Conservation (phyloP, 1,140 invertebrate species). For the Bilobella aurantiaca region DNA sequence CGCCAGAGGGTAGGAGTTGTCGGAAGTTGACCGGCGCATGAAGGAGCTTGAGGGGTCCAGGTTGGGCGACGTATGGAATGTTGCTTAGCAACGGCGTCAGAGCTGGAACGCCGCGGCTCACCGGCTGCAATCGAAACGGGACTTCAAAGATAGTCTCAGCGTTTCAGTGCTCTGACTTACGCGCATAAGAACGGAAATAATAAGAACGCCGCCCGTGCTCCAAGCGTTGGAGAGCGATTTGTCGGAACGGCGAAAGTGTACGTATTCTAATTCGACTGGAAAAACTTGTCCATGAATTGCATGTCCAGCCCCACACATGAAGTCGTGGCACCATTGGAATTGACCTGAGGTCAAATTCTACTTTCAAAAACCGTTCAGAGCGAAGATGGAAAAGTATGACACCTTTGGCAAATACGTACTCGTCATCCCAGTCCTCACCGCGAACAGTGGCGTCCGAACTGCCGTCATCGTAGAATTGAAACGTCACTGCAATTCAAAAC, state of each 20-base stretch:
- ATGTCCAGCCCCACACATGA: neutral
- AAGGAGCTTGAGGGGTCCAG: neutral
- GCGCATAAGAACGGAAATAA: neutral
- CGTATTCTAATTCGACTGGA: neutral
- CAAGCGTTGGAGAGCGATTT: neutral
- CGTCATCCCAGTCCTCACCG: neutral
- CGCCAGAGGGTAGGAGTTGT: neutral
- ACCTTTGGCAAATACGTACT: neutral
- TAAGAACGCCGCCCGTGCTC: neutral
- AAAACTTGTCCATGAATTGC: neutral
- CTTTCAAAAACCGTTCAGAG: too few relatives aligned
- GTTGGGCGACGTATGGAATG: neutral
- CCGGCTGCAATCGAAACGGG: neutral
- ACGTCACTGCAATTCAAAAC: neutral
- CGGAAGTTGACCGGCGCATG: neutral
- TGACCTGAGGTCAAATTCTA: too few relatives aligned
- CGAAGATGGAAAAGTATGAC: neutral
- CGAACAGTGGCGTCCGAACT: neutral
- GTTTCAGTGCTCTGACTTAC: neutral
- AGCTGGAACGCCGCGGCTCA: neutral
- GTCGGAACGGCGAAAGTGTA: neutral
- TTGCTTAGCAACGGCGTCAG: neutral
- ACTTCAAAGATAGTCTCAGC: neutral
- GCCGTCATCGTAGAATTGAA: neutral
- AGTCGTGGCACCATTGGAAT: neutral